A percentile compares a stretch with the other conserved stretches of the same genome.
phyloP scores from a whole-genome alignment of 1,140 invertebrate genomes.

The Zophobas atratus region DNA sequence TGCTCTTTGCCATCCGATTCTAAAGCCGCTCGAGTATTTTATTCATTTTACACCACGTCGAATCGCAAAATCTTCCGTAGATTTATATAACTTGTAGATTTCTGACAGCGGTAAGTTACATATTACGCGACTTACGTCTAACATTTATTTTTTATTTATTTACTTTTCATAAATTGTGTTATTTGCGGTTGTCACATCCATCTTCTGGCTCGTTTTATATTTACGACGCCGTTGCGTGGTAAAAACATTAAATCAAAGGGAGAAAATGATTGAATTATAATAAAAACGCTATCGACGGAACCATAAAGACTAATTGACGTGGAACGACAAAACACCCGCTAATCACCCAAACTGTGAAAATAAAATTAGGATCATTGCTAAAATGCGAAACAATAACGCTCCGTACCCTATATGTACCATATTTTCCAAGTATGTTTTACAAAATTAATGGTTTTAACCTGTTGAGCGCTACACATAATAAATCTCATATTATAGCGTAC shows the following conservation, averaged over 20 bases:
- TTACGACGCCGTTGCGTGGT: slow-evolving; percentile 11
- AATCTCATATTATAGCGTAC: slow-evolving; percentile 18
- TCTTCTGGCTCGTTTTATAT: background rate
- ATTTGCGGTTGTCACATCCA: slow-evolving; percentile 21
- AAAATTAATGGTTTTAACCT: slow-evolving; percentile 46
- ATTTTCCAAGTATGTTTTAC: slow-evolving; percentile 32
- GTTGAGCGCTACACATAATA: slow-evolving; percentile 28
- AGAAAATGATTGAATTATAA: slow-evolving; percentile 37
- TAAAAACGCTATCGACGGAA: background rate
- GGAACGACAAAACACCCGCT: slow-evolving; percentile 16
- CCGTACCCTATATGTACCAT: slow-evolving; percentile 30
- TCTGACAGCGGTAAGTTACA: slow-evolving; percentile 51
- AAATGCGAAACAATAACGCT: slow-evolving; percentile 37
- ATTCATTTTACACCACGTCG: slow-evolving; percentile 62
- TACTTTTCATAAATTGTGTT: slow-evolving; percentile 10
- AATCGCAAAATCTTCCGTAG: slow-evolving; percentile 49
- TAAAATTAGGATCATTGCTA: slow-evolving; percentile 31
- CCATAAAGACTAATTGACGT: slow-evolving; percentile 24
- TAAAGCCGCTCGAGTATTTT: slow-evolving; percentile 61
- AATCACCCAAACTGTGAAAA: slow-evolving; percentile 37
- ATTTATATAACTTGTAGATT: slow-evolving; percentile 53
- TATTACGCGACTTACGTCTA: background rate
- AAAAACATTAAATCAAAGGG: slow-evolving; percentile 16
- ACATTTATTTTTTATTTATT: slow-evolving; percentile 17
- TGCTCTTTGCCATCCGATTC: slow-evolving; percentile 59